A percentile compares a stretch with the other conserved stretches of the same genome.
phyloP scores from a whole-genome alignment of 2,113 vertebrate genomes.

The Corynorhinus townsendii region DNA sequence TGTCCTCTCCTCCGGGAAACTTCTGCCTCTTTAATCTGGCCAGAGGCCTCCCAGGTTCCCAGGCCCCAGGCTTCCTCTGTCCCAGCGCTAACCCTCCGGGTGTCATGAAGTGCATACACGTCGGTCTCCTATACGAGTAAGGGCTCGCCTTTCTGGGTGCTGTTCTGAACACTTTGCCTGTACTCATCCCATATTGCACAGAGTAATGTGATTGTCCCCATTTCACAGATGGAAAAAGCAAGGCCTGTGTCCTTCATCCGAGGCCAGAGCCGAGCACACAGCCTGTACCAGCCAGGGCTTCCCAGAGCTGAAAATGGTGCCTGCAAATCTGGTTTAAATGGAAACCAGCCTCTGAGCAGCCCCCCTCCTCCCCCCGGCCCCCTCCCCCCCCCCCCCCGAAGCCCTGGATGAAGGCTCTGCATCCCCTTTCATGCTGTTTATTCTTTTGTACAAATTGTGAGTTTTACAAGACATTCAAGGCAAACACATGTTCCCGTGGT shows the following conservation, averaged over 20 bases:
- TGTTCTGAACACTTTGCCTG: neutral
- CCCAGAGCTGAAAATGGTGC: neutral
- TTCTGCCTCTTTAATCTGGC: neutral
- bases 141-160: neutral
- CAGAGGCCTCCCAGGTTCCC: neutral
- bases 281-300: neutral
- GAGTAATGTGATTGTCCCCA: neutral
- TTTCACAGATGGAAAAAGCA: neutral
- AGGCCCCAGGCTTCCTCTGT: neutral
- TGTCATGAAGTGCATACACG: accelerated
- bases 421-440: constrained; percentile 66
- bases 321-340: constrained; percentile 61
- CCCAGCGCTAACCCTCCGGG: neutral
- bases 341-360: constrained; percentile 34
- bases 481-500: constrained; percentile 54
- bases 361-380: neutral
- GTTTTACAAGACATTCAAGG: constrained; percentile 63
- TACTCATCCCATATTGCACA: accelerated
- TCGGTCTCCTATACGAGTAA: neutral
- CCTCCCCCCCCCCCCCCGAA: accelerated
- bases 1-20: neutral
- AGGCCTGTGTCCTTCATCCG: neutral
- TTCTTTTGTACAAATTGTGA: constrained; percentile 75
- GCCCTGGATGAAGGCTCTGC: constrained; percentile 20
- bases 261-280: neutral